Conservation (phyloP, 1,140 invertebrate species). For the Drosophila varians region DNA sequence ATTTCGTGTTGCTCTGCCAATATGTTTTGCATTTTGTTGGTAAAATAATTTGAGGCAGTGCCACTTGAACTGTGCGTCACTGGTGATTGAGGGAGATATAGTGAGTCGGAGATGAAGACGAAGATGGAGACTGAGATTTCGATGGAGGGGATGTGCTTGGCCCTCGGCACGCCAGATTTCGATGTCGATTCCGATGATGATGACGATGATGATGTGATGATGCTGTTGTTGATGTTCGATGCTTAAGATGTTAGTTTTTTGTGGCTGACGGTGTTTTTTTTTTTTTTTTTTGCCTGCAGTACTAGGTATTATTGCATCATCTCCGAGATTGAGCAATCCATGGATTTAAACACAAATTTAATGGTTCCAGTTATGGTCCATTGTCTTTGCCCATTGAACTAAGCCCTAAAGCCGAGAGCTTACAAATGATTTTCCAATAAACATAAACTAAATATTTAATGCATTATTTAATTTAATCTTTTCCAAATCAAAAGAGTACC, state of each 20-base stretch:
- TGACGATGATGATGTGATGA: constrained; percentile 18
- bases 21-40: constrained; percentile 3
- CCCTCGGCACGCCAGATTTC: constrained; percentile 49
- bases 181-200: constrained; percentile 16
- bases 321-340: constrained; percentile 54
- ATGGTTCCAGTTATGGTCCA: constrained; percentile 33
- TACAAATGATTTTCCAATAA: constrained; percentile 5
- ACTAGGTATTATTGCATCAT: constrained; percentile 60
- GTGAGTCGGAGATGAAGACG: constrained; percentile 10
- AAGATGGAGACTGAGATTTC: constrained; percentile 3
- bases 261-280: background rate
- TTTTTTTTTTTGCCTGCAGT: constrained; percentile 37
- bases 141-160: constrained; percentile 21
- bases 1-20: background rate
- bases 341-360: constrained; percentile 55
- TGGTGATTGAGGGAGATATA: constrained; percentile 37
- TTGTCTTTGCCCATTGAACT: constrained; percentile 38
- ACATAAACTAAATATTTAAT: background rate
- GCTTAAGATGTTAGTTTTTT: constrained; percentile 37
- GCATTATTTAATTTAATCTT: background rate
- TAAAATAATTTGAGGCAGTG: constrained; percentile 68
- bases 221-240: constrained; percentile 31
- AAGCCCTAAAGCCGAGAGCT: background rate
- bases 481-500: background rate
- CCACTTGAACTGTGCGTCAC: constrained; percentile 64